Percentiles rank a stretch among this genome's conserved stretches.
Evolutionary conservation across 2,888 invertebrate genomes (phyloP).

Genomic region (Frankliniella intonsa): DNA sequence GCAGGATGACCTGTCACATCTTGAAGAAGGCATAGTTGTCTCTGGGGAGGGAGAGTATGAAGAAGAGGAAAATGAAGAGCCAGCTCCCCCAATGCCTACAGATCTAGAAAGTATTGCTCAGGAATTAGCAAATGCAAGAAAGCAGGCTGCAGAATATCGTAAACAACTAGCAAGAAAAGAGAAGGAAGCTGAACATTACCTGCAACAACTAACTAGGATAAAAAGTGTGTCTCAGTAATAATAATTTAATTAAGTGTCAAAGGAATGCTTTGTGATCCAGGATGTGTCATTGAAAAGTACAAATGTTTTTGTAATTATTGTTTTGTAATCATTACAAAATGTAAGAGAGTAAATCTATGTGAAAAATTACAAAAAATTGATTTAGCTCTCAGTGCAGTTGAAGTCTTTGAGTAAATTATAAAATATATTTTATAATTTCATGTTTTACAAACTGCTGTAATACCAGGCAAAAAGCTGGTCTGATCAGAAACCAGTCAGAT

Average conservation of each 20-base stretch:
- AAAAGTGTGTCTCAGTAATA: slow-evolving; percentile 4
- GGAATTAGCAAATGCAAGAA: slow-evolving; percentile 45
- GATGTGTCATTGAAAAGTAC: background rate
- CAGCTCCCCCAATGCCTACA: background rate
- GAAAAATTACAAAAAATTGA: no score
- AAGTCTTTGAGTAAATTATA: no score
- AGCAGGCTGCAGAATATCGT: slow-evolving; percentile 46
- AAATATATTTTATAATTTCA: no score
- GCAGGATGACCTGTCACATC: slow-evolving; percentile 42
- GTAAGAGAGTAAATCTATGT: no score
- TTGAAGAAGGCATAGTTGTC: slow-evolving; percentile 45
- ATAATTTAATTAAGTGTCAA: background rate
- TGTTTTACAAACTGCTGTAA: no score
- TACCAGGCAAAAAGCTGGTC: no score
- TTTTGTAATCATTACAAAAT: no score
- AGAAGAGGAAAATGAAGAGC: slow-evolving; percentile 35
- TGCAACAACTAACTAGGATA: slow-evolving; percentile 45
- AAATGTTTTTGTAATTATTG: background rate
- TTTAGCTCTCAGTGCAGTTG: no score
- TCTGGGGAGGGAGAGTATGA: slow-evolving; percentile 50
- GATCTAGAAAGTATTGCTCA: slow-evolving; percentile 12
- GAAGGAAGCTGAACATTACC: slow-evolving; percentile 47
- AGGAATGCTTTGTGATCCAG: background rate
- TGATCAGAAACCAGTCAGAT: no score
- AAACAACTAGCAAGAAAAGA: slow-evolving; percentile 46